Conservation (phyloP, 2,113 vertebrate genomes). For the Acrocephalus kingi region DNA sequence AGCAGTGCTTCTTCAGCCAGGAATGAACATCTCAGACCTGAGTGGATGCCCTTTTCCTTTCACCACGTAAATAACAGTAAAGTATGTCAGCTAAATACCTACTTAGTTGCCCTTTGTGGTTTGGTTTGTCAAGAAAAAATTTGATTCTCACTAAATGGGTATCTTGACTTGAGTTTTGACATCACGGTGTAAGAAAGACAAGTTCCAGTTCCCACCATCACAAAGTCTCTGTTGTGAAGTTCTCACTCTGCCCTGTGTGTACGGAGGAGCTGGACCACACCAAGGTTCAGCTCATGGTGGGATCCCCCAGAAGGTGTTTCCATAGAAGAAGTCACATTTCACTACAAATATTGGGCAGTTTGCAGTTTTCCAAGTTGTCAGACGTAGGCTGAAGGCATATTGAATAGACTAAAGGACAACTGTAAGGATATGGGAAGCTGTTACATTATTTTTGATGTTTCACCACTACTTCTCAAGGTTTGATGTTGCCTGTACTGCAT, state of each 20-base stretch:
- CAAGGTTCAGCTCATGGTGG: background rate
- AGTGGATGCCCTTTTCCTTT: background rate
- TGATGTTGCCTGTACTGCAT: background rate
- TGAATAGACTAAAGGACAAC: background rate
- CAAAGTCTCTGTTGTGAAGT: background rate
- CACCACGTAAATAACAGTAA: background rate
- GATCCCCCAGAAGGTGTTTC: background rate
- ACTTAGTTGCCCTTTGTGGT: background rate
- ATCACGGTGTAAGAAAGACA: fast-evolving
- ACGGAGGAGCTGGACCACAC: background rate
- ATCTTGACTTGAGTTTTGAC: background rate
- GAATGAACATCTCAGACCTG: background rate
- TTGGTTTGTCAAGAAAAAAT: background rate
- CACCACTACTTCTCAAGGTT: background rate
- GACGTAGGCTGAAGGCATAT: background rate
- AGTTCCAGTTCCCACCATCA: background rate
- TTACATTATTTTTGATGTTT: background rate
- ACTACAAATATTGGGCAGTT: background rate
- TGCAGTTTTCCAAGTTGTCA: background rate
- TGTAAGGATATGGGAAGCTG: background rate
- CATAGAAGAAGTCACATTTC: background rate
- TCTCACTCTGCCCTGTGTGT: background rate
- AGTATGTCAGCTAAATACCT: background rate
- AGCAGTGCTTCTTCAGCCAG: background rate
- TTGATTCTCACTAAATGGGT: background rate